Conservation (phyloP, 2,888 invertebrate genomes). For the Nasonovia ribisnigri region DNA sequence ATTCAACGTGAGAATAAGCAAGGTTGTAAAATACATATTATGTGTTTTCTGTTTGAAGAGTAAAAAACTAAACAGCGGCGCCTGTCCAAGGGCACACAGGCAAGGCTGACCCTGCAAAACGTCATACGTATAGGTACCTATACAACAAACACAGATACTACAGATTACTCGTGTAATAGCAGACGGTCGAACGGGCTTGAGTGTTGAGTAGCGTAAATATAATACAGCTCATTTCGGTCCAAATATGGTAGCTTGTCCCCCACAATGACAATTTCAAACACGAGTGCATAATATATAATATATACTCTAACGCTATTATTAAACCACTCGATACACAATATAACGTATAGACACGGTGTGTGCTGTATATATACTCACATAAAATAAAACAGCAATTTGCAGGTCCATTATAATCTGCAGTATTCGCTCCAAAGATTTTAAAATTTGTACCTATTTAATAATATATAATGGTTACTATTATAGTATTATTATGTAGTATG, state of each 20-base stretch:
- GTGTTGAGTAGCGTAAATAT: background rate
- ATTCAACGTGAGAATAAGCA: slow-evolving; percentile 45
- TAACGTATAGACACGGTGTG: background rate
- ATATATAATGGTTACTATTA: background rate
- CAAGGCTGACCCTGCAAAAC: slow-evolving; percentile 58
- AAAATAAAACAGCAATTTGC: background rate
- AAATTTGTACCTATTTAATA: background rate
- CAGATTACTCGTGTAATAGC: slow-evolving; percentile 24
- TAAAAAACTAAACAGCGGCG: slow-evolving; percentile 59
- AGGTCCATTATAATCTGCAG: background rate
- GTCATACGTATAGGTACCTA: background rate
- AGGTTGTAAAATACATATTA: slow-evolving; percentile 32
- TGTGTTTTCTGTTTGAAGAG: slow-evolving; percentile 50
- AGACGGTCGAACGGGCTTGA: slow-evolving; percentile 35
- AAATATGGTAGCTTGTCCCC: slow-evolving; percentile 63
- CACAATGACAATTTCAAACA: slow-evolving; percentile 52
- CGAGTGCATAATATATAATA: background rate
- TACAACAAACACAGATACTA: background rate
- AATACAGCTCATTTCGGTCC: slow-evolving; percentile 49
- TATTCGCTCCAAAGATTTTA: background rate
- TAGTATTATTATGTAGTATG: background rate
- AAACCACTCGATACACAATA: slow-evolving; percentile 11
- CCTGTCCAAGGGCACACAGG: slow-evolving; percentile 46
- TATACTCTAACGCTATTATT: slow-evolving; percentile 25
- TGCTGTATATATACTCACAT: background rate